Base-by-base conservation (phyloP, 2,797 vertebrate species). In the Gallirallus australis region DNA sequence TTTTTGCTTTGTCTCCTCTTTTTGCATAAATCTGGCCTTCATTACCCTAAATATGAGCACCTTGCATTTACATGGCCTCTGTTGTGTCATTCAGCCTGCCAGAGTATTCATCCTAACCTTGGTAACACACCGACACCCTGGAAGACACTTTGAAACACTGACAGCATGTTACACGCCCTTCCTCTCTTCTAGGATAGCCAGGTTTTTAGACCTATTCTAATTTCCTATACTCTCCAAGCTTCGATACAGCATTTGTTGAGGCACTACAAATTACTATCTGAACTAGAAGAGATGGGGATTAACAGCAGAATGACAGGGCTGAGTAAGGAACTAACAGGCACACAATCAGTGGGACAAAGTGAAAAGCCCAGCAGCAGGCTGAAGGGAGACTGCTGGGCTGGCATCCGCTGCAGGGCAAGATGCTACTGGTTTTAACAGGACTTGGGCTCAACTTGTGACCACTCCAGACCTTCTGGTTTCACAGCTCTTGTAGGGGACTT, bases 1-100 rank as follows among this genome's bases (percentile, higher is more conserved):
- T 94, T 82, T 85, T 76, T 79, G 73, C 66, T 94, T 71, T 42
- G 47, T 59, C 86, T 90, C 52, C 21, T 86, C 81, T 92, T 94
- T 90, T 86, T 31, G 79, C 23, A 86, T 66, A 94, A 95, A 87
- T 72, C 39, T 1, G 0, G 42, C 69, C 70, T 93, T 64, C 33
- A 17, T 48, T 82, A 77, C 70, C 27, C 42, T 92, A 89, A 94
- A 50, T 79, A 82, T 6, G 52, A 90, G 52, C 48, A 79, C 77
- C 77, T 76, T 75, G 48, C 71, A 73, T 75, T 88, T 72, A 35
- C 54, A 27, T 6, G n/a, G 45, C 40, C 73, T 86, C 30, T 53
- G 4, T 7, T 7, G 15, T 72, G 73, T 89, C 88, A 90, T 69
- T 86, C 85, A 91, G 33, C 70, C 82, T 81, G 45, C 9, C 45